Base-by-base conservation (phyloP, 2,888 invertebrate species). In the Hypena proboscidalis region DNA sequence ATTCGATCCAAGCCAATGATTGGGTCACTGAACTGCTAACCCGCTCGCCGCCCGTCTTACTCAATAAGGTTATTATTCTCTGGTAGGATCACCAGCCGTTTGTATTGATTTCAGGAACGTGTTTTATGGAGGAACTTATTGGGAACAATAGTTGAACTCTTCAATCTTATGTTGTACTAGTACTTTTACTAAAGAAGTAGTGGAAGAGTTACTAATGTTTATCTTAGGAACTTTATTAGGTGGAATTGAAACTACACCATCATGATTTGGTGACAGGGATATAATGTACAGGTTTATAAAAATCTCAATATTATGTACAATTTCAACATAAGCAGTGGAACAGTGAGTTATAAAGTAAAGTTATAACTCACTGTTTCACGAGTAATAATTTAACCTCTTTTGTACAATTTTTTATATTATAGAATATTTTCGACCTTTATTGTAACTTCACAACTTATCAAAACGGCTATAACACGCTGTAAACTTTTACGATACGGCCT, bases 41-140 rank as follows among this genome's bases (percentile, higher is more conserved):
- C 21, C 41, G 42, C 21, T 20, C 31, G 19, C 49, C 40, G 31
- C 26, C 46, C 53, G 39, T 21, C 45, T 53, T 44, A 35, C 39
- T 57, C 61, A 34, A 48, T 58, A 57, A 65, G 47, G 38, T 48
- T 45, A 62, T 65, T 65, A 61, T 53, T 35, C 31, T 13, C 32
- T 26, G 3, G 14, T 51, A 64, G 60, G 22, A 15, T 3, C 3
- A 26, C 60, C 42, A 40, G 2, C 9, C 9, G 2, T 8, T 26
- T 13, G 26, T 13, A 14, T n/a, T 1, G 1, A 7, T 26, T 5
- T 7, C 7, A 26, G 26, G 4, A 4, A 8, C n/a, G 3, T 17
- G n/a, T 15, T 8, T 21, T 3, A 21, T n/a, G 6, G 6, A 7
- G 21, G n/a, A n/a, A n/a, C n/a, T 21, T 7, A 21, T 2, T n/a